Percentiles rank a stretch among this genome's conserved stretches.
phyloP scores from a whole-genome alignment of 92 coral and sea anemone species.

The Phenganax subtilis region DNA sequence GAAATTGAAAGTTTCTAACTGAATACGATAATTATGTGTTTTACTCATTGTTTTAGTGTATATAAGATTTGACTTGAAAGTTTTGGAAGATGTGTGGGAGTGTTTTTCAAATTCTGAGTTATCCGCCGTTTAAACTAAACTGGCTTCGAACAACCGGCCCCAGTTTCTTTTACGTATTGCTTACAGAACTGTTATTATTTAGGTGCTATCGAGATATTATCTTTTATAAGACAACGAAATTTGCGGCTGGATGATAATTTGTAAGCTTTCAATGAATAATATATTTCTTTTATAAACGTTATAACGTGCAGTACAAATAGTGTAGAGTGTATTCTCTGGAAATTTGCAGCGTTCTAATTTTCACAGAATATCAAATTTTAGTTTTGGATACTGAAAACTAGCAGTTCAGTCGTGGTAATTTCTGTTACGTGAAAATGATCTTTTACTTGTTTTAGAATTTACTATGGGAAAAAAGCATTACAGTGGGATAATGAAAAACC shows the following conservation, averaged over 20 bases:
- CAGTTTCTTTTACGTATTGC: not conserved
- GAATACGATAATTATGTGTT: not conserved
- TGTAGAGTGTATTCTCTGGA: too few relatives aligned
- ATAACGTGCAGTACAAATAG: not conserved
- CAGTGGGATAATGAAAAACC: conserved; percentile 35
- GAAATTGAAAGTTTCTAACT: too few relatives aligned
- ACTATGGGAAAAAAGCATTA: conserved; percentile 34
- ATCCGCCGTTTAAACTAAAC: too few relatives aligned
- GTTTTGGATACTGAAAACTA: too few relatives aligned
- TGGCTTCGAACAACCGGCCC: too few relatives aligned
- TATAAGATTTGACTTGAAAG: too few relatives aligned
- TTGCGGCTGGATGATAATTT: conserved; percentile 31
- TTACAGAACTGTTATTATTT: not conserved
- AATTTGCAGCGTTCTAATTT: too few relatives aligned
- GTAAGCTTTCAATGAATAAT: conserved; percentile 14
- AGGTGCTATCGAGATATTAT: conserved; percentile 34
- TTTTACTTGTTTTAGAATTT: not conserved
- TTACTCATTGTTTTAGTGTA: not conserved
- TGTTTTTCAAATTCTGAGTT: too few relatives aligned
- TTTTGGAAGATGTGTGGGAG: too few relatives aligned
- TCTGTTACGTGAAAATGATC: not conserved
- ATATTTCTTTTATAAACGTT: not conserved
- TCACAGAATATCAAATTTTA: too few relatives aligned
- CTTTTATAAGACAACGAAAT: conserved; percentile 36
- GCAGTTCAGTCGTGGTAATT: too few relatives aligned